phyloP scores from a whole-genome alignment of 2,113 vertebrate species.

The Caretta caretta region DNA sequence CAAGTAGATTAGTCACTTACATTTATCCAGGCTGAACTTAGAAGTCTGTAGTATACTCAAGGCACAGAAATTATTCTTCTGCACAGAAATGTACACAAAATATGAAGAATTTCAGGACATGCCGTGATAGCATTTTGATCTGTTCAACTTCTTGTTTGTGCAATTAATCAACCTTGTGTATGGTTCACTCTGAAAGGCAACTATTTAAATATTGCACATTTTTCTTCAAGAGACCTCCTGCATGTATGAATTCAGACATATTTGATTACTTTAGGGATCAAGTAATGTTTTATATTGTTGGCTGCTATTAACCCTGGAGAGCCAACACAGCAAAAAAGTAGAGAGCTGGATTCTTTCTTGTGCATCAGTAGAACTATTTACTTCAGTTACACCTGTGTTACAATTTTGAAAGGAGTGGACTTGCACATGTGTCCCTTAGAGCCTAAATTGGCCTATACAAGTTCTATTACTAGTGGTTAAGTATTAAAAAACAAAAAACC shows the following conservation, averaged over 20 bases:
- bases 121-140: background rate
- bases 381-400: background rate
- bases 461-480: background rate
- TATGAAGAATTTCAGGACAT: background rate
- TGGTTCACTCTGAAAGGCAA: conserved; percentile 19
- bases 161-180: conserved; percentile 40
- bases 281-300: conserved; percentile 40
- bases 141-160: background rate
- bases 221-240: background rate
- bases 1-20: conserved; percentile 13
- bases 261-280: conserved; percentile 47
- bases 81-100: background rate
- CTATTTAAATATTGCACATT: background rate
- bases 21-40: background rate
- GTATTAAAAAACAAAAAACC: background rate
- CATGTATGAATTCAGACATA: background rate
- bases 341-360: background rate
- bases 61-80: conserved; percentile 7
- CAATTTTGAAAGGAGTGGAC: background rate
- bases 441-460: background rate
- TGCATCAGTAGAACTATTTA: background rate
- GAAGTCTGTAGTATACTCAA: conserved; percentile 3
- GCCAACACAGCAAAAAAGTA: background rate
- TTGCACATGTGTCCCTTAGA: background rate
- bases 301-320: background rate